Conservation (phyloP, 2,797 vertebrate species). For the Xenopus petersii region DNA sequence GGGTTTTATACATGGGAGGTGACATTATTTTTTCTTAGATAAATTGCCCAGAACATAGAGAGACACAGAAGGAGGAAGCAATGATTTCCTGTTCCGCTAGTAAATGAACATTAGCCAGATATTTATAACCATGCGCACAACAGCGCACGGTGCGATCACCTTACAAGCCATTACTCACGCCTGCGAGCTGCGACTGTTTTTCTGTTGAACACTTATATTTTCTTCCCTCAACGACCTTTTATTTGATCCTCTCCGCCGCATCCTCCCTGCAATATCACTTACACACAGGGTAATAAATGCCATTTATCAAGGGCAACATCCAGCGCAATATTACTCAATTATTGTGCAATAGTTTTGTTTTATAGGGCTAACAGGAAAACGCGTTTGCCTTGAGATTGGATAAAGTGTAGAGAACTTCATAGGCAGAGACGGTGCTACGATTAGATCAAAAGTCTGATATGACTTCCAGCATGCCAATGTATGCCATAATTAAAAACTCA, state of each 20-base stretch:
- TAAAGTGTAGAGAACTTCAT: too few species aligned
- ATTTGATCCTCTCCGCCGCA: slow-evolving; percentile 27
- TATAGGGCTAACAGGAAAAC: too few species aligned
- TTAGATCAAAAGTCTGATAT: too few species aligned
- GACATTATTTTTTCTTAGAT: slow-evolving; percentile 14
- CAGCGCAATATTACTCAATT: too few species aligned
- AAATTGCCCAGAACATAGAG: slow-evolving; percentile 27
- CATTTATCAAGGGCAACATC: neutral
- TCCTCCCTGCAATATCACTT: slow-evolving; percentile 35
- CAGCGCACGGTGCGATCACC: slow-evolving; percentile 35
- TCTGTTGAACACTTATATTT: slow-evolving; percentile 13
- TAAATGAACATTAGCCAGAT: slow-evolving; percentile 25
- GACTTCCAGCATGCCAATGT: too few species aligned
- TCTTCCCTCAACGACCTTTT: slow-evolving; percentile 5
- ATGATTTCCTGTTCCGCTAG: slow-evolving; percentile 11
- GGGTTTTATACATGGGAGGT: neutral
- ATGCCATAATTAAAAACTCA: too few species aligned
- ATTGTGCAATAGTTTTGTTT: too few species aligned
- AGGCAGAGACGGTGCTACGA: too few species aligned
- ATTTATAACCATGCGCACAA: slow-evolving; percentile 40
- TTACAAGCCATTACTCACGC: slow-evolving; percentile 38
- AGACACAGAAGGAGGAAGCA: slow-evolving; percentile 13
- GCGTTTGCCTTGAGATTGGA: too few species aligned
- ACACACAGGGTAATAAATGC: slow-evolving; percentile 30
- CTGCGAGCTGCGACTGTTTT: slow-evolving; percentile 32